Conservation (phyloP, 2,888 invertebrate genomes). For the Agrilus mali region DNA sequence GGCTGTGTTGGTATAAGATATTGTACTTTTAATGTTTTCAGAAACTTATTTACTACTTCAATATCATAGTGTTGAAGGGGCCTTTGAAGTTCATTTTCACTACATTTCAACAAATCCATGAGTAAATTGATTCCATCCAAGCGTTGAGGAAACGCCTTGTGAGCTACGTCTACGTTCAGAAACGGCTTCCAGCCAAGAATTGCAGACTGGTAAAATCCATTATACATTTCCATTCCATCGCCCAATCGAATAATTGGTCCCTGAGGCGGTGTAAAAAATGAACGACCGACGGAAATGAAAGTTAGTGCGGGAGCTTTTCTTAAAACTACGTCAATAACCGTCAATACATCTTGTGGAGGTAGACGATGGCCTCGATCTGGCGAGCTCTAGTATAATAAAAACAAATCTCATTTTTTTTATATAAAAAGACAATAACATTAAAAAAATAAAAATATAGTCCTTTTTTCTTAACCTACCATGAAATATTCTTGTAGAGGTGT, state of each 20-base stretch:
- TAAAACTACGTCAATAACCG: slow-evolving; percentile 78
- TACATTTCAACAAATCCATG: slow-evolving; percentile 8
- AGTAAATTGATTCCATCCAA: slow-evolving; percentile 39
- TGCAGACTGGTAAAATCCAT: slow-evolving; percentile 87
- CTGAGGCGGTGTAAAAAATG: slow-evolving; percentile 51
- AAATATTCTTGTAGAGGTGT: slow-evolving; percentile 20
- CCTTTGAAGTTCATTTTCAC: slow-evolving; percentile 9
- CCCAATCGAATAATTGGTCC: slow-evolving; percentile 45
- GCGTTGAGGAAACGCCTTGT: slow-evolving; percentile 61
- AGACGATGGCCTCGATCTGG: slow-evolving; percentile 21
- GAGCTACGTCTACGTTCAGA: slow-evolving; percentile 82
- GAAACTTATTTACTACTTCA: slow-evolving; percentile 5
- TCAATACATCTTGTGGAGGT: slow-evolving; percentile 48
- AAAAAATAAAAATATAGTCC: too few species aligned
- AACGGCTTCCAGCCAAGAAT: slow-evolving; percentile 79
- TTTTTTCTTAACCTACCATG: slow-evolving; percentile 20
- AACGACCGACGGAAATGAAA: slow-evolving; percentile 54
- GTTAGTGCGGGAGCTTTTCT: slow-evolving; percentile 45
- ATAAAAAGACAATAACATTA: too few species aligned
- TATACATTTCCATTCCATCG: slow-evolving; percentile 81
- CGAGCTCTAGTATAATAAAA: slow-evolving; percentile 18
- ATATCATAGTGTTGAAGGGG: slow-evolving; percentile 10
- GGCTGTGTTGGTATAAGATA: slow-evolving; percentile 36
- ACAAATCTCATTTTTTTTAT: slow-evolving; percentile 13
- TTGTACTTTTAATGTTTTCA: slow-evolving; percentile 28